phyloP scores from a whole-genome alignment of 2,113 vertebrate genomes.

The Thalassoma bifasciatum region DNA sequence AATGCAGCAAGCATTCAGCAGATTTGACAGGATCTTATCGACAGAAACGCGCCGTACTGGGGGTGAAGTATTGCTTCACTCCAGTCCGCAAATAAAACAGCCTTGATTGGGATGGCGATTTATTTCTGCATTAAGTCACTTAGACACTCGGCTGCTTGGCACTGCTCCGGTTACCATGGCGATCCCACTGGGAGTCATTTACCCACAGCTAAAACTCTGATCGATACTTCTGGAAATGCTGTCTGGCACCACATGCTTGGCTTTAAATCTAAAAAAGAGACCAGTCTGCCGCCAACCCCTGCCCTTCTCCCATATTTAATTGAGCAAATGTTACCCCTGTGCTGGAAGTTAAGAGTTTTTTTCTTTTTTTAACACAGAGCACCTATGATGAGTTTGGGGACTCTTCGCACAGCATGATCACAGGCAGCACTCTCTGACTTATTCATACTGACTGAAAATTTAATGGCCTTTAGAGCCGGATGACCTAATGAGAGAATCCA shows the following conservation, averaged over 20 bases:
- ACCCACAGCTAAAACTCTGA: conserved; percentile 80
- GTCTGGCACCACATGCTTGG: conserved; percentile 58
- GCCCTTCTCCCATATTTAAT: conserved; percentile 67
- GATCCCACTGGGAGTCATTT: conserved; percentile 81
- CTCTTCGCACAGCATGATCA: conserved; percentile 71
- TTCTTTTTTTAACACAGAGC: conserved; percentile 20
- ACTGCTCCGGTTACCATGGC: conserved; percentile 76
- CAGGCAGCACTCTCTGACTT: conserved; percentile 77
- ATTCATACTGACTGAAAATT: conserved; percentile 81
- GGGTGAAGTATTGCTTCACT: conserved; percentile 77
- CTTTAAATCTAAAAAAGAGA: conserved; percentile 67
- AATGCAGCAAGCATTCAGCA: conserved; percentile 60
- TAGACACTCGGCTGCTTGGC: conserved; percentile 78
- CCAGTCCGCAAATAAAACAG: conserved; percentile 77
- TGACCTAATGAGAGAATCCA: conserved; percentile 80
- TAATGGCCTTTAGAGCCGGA: conserved; percentile 77
- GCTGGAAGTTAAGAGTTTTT: conserved; percentile 8
- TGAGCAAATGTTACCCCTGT: conserved; percentile 65
- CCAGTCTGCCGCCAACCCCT: conserved; percentile 38
- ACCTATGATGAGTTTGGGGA: conserved; percentile 72
- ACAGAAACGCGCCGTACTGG: conserved; percentile 63
- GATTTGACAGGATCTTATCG: conserved; percentile 78
- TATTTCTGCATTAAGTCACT: conserved; percentile 81
- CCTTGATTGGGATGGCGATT: conserved; percentile 84
- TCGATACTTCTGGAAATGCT: conserved; percentile 80